These are phyloP conservation scores for Rhizoglyphus robini DNA, from an alignment of 1,140 invertebrate species.

Conservation along the genomic window DNA sequence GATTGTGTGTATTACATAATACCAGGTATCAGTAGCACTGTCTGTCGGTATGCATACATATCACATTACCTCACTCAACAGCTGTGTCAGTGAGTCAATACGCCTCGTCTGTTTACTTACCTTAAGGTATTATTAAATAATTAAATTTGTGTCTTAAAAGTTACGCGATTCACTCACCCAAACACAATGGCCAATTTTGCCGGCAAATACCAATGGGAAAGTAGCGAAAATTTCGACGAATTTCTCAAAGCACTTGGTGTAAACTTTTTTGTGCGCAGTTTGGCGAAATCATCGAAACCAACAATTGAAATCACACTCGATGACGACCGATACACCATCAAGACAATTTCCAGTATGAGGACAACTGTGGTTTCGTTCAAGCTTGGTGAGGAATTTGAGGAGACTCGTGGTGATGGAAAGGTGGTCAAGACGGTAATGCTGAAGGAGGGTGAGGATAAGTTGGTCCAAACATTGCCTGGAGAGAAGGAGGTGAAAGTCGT, in stretches of 20 bases:
- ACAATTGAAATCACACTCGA: slow-evolving; percentile 1
- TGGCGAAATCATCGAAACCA: not conserved
- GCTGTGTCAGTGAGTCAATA: too few relatives aligned
- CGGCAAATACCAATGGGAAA: not conserved
- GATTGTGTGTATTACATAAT: too few relatives aligned
- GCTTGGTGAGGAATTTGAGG: slow-evolving; percentile 64
- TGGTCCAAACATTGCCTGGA: slow-evolving; percentile 49
- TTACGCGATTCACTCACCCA: not conserved
- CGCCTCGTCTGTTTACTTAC: too few relatives aligned
- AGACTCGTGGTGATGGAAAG: slow-evolving; percentile 66
- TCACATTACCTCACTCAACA: too few relatives aligned
- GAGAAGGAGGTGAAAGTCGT: slow-evolving; percentile 2
- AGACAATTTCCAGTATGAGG: slow-evolving; percentile 68
- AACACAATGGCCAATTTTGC: not conserved
- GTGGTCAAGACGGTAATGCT: slow-evolving; percentile 60
- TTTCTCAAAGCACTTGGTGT: slow-evolving; percentile 1
- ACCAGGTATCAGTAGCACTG: too few relatives aligned
- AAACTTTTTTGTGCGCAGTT: not conserved
- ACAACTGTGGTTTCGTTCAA: slow-evolving; percentile 59
- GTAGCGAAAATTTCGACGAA: not conserved
- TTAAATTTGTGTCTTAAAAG: too few relatives aligned
- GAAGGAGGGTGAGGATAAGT: too few relatives aligned
- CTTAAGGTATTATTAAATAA: too few relatives aligned
- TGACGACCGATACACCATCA: slow-evolving; percentile 44
- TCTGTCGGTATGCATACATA: too few relatives aligned